Conservation (phyloP, 2,888 invertebrate species). For the Ornithoptera priamus region DNA sequence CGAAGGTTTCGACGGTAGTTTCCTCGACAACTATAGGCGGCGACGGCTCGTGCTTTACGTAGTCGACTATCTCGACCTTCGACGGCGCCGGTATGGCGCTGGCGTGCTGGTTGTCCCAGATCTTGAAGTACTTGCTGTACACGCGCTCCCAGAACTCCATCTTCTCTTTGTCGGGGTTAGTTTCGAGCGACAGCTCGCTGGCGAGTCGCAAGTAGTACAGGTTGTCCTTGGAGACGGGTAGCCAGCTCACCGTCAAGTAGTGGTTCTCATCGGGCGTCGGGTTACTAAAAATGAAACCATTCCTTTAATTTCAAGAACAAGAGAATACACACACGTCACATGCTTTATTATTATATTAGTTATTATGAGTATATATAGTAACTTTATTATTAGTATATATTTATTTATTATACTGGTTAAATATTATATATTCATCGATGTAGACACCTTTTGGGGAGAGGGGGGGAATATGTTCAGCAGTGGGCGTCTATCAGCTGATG, state of each 20-base stretch:
- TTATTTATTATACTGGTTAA: too few relatives aligned
- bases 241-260: conserved; percentile 64
- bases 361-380: too few relatives aligned
- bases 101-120: conserved; percentile 58
- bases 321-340: too few relatives aligned
- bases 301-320: not conserved
- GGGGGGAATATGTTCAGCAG: too few relatives aligned
- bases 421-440: too few relatives aligned
- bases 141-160: conserved; percentile 70
- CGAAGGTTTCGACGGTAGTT: conserved; percentile 33
- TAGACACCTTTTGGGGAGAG: too few relatives aligned
- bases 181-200: conserved; percentile 54
- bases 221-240: conserved; percentile 64
- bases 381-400: too few relatives aligned
- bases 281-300: conserved; percentile 49
- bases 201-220: conserved; percentile 58
- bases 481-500: too few relatives aligned
- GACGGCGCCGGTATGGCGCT: conserved; percentile 40
- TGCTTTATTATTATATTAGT: too few relatives aligned
- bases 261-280: conserved; percentile 71
- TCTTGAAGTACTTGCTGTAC: conserved; percentile 63
- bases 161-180: conserved; percentile 60
- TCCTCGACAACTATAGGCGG: conserved; percentile 35
- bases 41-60: conserved; percentile 29
- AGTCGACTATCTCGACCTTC: conserved; percentile 26